Evolutionary conservation across 2,888 invertebrate species (phyloP).

Genomic region (Agonopterix heracliana): DNA sequence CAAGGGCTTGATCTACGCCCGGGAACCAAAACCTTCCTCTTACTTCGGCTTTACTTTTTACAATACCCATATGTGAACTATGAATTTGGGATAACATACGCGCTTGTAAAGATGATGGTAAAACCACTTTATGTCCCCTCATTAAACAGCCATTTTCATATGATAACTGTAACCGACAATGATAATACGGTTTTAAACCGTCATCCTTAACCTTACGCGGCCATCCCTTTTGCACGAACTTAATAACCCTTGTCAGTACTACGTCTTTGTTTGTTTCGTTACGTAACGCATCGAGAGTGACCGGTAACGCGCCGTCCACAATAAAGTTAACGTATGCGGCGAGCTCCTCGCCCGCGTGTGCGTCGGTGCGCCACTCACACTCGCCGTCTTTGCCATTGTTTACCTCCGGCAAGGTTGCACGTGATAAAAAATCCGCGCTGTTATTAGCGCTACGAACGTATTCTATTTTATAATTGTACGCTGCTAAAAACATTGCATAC

Average conservation of each 20-base stretch:
- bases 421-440: too few species aligned
- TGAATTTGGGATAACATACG: conserved; percentile 4
- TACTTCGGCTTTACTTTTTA: conserved; percentile 7
- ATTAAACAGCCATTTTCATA: conserved; percentile 13
- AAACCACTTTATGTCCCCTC: conserved; percentile 15
- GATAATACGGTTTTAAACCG: conserved; percentile 9
- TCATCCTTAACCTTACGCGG: conserved; percentile 8
- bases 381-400: not conserved
- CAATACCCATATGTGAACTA: conserved; percentile 8
- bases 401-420: not conserved
- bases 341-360: conserved; percentile 1
- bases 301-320: conserved; percentile 7
- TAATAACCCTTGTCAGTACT: conserved; percentile 4
- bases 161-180: conserved; percentile 10
- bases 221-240: conserved; percentile 12
- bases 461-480: conserved; percentile 25
- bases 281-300: conserved; percentile 7
- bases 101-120: not conserved
- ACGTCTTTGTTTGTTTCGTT: conserved; percentile 11
- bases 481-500: conserved; percentile 23
- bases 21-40: conserved; percentile 12
- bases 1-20: conserved; percentile 9
- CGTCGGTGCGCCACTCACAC: not conserved
- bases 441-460: conserved; percentile 22
- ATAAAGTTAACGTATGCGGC: conserved; percentile 12